Percentiles rank a stretch among this genome's conserved stretches.
Evolutionary conservation across 2,888 invertebrate genomes (phyloP).

Genomic region (Ctenicera cuprea): DNA sequence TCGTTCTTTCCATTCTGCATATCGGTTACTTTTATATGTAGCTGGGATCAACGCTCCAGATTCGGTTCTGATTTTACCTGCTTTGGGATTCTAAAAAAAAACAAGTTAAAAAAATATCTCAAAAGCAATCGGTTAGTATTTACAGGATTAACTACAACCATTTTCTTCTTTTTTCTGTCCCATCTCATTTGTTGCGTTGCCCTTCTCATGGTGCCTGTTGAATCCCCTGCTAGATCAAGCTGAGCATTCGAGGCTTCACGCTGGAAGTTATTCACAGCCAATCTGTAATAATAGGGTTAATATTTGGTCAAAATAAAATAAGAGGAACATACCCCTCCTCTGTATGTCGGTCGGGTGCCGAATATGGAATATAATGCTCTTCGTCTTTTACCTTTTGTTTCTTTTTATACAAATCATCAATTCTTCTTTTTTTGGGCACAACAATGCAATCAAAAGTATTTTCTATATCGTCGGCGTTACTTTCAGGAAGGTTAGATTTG

Average conservation of each 20-base stretch:
- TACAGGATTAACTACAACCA: constrained; percentile 84
- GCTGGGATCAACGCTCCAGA: constrained; percentile 96
- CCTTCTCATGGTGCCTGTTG: constrained; percentile 78
- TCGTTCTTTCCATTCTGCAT: constrained; percentile 90
- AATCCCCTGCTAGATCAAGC: constrained; percentile 90
- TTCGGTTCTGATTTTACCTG: constrained; percentile 93
- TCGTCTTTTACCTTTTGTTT: constrained; percentile 78
- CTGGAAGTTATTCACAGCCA: constrained; percentile 87
- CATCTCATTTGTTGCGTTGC: constrained; percentile 83
- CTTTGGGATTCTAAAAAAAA: constrained; percentile 73
- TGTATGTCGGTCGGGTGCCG: constrained; percentile 88
- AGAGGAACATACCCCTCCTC: constrained; percentile 81
- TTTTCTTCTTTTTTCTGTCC: constrained; percentile 98
- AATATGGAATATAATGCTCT: constrained; percentile 92
- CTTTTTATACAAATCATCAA: constrained; percentile 76
- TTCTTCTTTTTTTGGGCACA: constrained; percentile 75
- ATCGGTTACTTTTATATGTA: constrained; percentile 93
- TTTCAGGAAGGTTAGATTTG: constrained; percentile 67
- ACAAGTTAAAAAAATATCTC: background rate
- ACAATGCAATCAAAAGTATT: constrained; percentile 77
- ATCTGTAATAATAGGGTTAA: constrained; percentile 70
- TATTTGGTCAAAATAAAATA: background rate
- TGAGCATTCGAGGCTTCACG: constrained; percentile 86
- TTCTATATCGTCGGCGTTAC: constrained; percentile 75
- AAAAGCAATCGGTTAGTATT: constrained; percentile 55